Base-by-base conservation (phyloP, 92 coral and sea anemone species). In the Umimayanthus kanabou region DNA sequence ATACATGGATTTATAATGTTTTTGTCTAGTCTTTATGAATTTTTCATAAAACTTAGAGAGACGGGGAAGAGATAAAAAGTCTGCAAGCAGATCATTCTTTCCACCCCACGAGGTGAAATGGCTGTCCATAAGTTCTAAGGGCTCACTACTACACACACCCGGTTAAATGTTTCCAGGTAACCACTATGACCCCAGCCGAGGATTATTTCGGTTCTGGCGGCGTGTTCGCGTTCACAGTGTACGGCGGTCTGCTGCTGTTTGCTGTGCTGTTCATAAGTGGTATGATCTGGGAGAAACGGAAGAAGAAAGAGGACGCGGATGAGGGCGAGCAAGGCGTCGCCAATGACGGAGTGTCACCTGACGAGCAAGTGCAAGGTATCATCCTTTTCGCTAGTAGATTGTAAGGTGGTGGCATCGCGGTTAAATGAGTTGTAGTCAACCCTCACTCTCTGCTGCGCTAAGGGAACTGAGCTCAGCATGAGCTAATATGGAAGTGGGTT, bases 181-280 rank as follows among this genome's bases (percentile, higher is more conserved):
- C 76, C 76, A 76, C 50, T 71, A 0, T 37, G 45, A 55, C 49
- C 16, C 42, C 92, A 25, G 98, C 97, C 6, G 97, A 97, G 50
- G 98, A 97, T 80, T 97, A 97, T 87, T 97, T 97, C 85, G 99
- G 99, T 13, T 95, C 98, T 73, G 98, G 99, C 16, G 99, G 99
- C 39, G 96, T 97, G 82, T 97, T 97, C 79, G 96, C 98, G 71
- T 89, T 95, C 43, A 89, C 99, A 2, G 99, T 95, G 73, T 97
- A 97, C 79, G 84, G 93, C 66, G 96, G 98, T 49, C 73, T 97
- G 57, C 89, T 92, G 1, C 71, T 97, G 92, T 94, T 97, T 88
- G 79, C 90, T 45, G 82, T 91, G n/a, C 90, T 91, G 33, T 89
- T 93, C 67, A 86, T 89, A 45, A 75, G 70, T 29, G 97, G 98